Evolutionary conservation across 2,113 vertebrate species (phyloP).

Genomic region (Carollia perspicillata): DNA sequence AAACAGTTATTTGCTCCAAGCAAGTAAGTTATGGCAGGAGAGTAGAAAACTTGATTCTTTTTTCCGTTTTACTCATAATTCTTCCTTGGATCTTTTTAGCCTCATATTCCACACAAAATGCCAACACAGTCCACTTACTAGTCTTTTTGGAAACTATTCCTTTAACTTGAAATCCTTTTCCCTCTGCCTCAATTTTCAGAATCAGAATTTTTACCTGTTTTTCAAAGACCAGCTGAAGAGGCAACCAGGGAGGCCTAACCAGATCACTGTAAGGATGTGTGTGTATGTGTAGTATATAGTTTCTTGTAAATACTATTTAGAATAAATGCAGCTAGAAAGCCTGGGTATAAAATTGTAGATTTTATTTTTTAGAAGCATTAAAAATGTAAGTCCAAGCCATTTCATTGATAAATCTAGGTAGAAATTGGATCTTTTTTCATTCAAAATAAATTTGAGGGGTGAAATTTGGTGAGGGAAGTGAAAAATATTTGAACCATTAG

Average conservation of each 20-base stretch:
- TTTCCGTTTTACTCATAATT: neutral
- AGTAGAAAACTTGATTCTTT: neutral
- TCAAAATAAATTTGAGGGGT: conserved; percentile 4
- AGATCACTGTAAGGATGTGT: neutral
- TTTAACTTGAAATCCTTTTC: neutral
- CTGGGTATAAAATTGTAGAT: neutral
- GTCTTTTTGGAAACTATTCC: neutral
- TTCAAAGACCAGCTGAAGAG: neutral
- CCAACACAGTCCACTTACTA: neutral
- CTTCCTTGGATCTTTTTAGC: neutral
- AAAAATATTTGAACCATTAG: neutral
- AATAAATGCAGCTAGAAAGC: neutral
- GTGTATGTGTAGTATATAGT: neutral
- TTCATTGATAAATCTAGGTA: neutral
- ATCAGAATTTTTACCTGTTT: neutral
- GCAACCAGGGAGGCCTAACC: neutral
- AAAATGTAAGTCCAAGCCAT: neutral
- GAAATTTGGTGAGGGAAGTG: neutral
- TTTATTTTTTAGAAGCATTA: conserved; percentile 34
- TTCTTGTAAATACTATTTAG: neutral
- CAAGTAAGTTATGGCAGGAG: neutral
- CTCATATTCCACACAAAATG: neutral
- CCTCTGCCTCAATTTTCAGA: neutral
- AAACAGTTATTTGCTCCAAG: neutral
- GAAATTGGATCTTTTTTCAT: conserved; percentile 17